These are phyloP conservation scores for Erythrolamprus reginae DNA, from an alignment of 2,113 vertebrate genomes.

Conservation along the genomic window DNA sequence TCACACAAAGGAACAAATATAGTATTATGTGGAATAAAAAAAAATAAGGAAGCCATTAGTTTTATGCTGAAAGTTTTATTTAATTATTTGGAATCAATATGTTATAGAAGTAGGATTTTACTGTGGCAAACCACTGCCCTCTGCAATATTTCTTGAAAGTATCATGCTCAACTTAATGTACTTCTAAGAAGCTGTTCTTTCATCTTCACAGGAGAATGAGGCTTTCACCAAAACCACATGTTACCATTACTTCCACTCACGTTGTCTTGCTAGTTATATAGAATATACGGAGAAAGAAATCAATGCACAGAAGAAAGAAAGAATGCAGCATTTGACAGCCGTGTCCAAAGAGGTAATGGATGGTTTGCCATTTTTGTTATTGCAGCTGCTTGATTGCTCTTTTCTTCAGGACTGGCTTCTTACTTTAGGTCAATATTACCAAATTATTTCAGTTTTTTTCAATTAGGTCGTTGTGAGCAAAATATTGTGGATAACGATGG, in stretches of 20 bases:
- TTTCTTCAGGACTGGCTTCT: background rate
- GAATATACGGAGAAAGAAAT: slow-evolving; percentile 86
- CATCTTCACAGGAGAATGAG: slow-evolving; percentile 79
- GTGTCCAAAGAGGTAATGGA: slow-evolving; percentile 46
- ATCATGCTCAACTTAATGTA: background rate
- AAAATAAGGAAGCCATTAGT: too few species aligned
- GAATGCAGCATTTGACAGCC: slow-evolving; percentile 68
- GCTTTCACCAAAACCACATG: slow-evolving; percentile 90
- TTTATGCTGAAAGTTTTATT: background rate
- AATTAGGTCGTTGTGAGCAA: background rate
- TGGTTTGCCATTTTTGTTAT: background rate
- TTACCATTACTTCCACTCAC: slow-evolving; percentile 96
- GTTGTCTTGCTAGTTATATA: slow-evolving; percentile 89
- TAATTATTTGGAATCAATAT: background rate
- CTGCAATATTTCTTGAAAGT: background rate
- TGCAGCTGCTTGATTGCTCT: background rate
- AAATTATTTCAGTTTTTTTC: background rate
- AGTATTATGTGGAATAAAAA: background rate
- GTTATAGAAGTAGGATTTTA: background rate
- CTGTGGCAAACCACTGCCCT: background rate
- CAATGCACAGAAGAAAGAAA: slow-evolving; percentile 71
- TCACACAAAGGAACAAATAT: background rate
- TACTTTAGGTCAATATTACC: background rate
- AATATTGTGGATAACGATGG: background rate
- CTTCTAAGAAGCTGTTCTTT: background rate